Conservation (phyloP, 92 coral and sea anemone species). For the Montipora capitata region DNA sequence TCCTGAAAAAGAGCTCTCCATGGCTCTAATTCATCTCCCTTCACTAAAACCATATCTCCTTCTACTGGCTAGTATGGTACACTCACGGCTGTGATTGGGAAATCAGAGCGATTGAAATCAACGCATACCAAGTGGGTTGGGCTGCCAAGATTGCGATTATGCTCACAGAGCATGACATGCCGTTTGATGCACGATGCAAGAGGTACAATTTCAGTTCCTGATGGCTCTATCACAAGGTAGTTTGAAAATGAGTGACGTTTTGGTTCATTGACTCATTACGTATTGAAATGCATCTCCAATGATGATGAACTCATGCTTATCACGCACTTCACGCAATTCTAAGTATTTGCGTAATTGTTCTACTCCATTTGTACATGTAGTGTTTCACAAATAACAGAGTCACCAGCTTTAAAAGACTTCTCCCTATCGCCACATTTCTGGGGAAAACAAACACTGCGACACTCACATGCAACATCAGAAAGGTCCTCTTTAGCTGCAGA, state of each 20-base stretch:
- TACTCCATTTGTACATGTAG: background rate
- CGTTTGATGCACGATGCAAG: background rate
- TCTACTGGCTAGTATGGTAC: slow-evolving; percentile 43
- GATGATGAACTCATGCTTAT: background rate
- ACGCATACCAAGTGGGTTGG: background rate
- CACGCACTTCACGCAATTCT: background rate
- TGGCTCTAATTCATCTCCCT: slow-evolving; percentile 48
- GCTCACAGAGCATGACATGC: background rate
- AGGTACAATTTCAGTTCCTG: background rate
- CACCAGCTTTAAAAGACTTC: slow-evolving; percentile 41
- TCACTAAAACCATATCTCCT: slow-evolving; percentile 35
- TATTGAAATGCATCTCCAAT: background rate
- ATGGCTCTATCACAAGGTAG: background rate
- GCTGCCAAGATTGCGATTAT: background rate
- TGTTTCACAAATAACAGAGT: slow-evolving; percentile 36
- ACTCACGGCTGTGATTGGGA: slow-evolving; percentile 34
- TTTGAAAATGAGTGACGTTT: background rate
- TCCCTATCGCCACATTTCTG: slow-evolving; percentile 3
- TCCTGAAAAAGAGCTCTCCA: slow-evolving; percentile 21
- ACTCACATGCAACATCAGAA: slow-evolving; percentile 45
- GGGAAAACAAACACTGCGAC: slow-evolving; percentile 28
- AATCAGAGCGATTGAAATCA: background rate
- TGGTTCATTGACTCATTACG: background rate
- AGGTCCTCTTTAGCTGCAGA: slow-evolving; percentile 9
- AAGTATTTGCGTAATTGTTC: slow-evolving; percentile 21